Base-by-base conservation (phyloP, 2,797 vertebrate genomes). In the Typhlichthys eigenmanni region DNA sequence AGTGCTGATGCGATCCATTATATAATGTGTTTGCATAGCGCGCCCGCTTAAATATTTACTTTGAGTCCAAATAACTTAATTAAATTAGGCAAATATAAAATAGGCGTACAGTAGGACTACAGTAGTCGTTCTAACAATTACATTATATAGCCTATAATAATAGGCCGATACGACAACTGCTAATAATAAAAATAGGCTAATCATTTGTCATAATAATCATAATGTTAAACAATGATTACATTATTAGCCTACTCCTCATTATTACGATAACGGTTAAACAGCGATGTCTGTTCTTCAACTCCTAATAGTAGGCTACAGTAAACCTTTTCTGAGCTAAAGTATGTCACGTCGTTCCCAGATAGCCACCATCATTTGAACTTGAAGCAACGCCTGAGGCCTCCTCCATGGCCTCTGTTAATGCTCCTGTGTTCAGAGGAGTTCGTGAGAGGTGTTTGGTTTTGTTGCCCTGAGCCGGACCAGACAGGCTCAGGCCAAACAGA, bases 391-490 rank as follows among this genome's bases (percentile, higher is more conserved):
- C 49, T 72, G n/a, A 47, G 9, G 47, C 19, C 24, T 80, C 13
- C 13, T 47, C 57, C n/a, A 13, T 64, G 34, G 16, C 12, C 58
- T 60, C 64, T 38, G 43, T 47, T 73, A 58, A 53, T 68, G 62
- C 57, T 75, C 45, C 38, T 58, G 49, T 70, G 75, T 76, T 78
- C 60, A 85, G 73, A 80, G 60, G 13, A 61, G 72, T 71, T 70
- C 34, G 65, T 78, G 71, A 80, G 56, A 73, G 78, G 76, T 78
- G 71, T 76, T 80, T 61, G 64, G 66, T 75, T 80, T 84, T 80
- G 81, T 86, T 73, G 56, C 59, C 16, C 59, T 61, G 50, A 69
- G 54, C 54, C 17, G 61, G 73, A 80, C 72, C 24, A 50, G 69
- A 64, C 68, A 47, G 68, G 59, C 68, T 29, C 2, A 8, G 14